Base-by-base conservation (phyloP, 2,888 invertebrate species). In the Leptura quadrifasciata region DNA sequence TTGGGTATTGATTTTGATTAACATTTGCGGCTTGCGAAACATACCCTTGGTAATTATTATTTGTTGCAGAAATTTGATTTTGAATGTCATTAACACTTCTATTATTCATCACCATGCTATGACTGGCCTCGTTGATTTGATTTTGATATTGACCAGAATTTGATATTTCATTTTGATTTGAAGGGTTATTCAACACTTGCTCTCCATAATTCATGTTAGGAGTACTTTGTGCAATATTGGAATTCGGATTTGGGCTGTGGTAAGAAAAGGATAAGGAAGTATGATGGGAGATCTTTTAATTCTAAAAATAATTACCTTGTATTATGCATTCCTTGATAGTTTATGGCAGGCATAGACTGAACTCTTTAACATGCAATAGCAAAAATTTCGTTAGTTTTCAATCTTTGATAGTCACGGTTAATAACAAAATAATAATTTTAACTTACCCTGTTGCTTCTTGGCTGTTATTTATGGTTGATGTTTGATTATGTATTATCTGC, bases 401-500 rank as follows among this genome's bases (percentile, higher is more conserved):
- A 24, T 24, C 1, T 63, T 52, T 63, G 35, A 73, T 69, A 64
- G 72, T 70, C 54, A 64, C 35, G 31, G 61, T 72, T 73, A 64
- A 12, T 70, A 65, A 77, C 77, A 76, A 39, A n/a, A 35, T n/a
- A 24, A 54, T 54, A 60, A 63, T 18, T n/a, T 64, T 55, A 71
- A 90, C 90, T 91, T 90, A 93, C 93, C 93, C 92, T 83, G 91
- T 90, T 75, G 91, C 90, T 88, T 93, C 91, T 72, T 84, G 85
- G 82, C 90, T 89, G 82, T 90, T 88, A 81, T 91, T 90, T 80
- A 90, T 90, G 82, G 91, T 87, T 83, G 91, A 89, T 79, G 91
- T 87, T 81, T 91, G 91, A 88, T 91, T 91, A 88, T 93, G 93
- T 87, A 93, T 93, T 91, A 93, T 93, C 93, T 93, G 89, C n/a